A percentile compares a stretch with the other conserved stretches of the same genome.
These are phyloP conservation scores for Uria lomvia DNA, from an alignment of 2,113 vertebrate genomes.

Conservation along the genomic window DNA sequence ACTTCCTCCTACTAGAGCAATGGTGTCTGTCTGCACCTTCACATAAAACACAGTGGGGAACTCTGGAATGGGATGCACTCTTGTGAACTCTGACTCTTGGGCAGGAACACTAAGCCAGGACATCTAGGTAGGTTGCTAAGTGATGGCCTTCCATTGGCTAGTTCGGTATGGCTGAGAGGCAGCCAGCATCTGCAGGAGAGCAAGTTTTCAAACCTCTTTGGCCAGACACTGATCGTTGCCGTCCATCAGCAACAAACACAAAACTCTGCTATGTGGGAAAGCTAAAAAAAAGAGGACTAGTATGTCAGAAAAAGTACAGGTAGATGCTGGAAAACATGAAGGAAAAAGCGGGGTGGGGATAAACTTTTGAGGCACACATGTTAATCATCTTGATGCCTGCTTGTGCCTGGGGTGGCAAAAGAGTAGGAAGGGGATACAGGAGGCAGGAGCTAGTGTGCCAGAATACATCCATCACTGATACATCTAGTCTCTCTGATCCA, in stretches of 20 bases:
- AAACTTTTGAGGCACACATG: neutral
- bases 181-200: neutral
- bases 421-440: neutral
- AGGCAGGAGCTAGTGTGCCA: neutral
- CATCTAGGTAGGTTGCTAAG: accelerated
- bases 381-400: neutral
- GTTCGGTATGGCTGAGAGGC: neutral
- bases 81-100: neutral
- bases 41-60: neutral
- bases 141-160: neutral
- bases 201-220: neutral
- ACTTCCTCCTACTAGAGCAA: neutral
- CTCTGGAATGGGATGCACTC: neutral
- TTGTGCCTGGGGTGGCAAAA: neutral
- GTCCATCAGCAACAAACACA: neutral
- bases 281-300: neutral
- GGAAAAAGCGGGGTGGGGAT: accelerated
- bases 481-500: neutral
- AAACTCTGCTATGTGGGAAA: neutral
- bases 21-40: neutral
- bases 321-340: neutral
- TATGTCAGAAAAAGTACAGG: neutral
- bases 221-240: neutral
- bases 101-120: neutral
- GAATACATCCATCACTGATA: no score